These are phyloP conservation scores for Euura lappo DNA, from an alignment of 1,140 invertebrate species.

Conservation along the genomic window DNA sequence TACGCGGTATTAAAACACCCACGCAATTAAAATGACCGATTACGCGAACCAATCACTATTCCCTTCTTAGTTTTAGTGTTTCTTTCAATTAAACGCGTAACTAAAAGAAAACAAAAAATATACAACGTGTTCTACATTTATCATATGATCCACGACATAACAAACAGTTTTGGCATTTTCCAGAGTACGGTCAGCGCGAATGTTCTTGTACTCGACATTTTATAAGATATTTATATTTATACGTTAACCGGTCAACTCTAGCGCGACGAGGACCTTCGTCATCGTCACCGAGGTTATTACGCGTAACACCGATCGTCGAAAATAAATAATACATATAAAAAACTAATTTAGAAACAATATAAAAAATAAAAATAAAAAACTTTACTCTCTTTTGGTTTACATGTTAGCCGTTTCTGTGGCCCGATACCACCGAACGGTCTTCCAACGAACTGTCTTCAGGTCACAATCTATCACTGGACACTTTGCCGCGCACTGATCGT, in stretches of 20 bases:
- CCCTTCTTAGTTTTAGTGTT: neutral
- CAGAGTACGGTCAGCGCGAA: neutral
- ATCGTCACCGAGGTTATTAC: neutral
- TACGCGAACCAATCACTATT: no score
- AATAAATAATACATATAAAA: slow-evolving; percentile 2
- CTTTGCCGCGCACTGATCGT: slow-evolving; percentile 8
- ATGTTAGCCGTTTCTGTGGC: slow-evolving; percentile 18
- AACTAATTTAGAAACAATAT: neutral
- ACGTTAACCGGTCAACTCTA: no score
- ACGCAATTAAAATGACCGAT: no score
- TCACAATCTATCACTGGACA: slow-evolving; percentile 15
- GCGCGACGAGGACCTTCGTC: no score
- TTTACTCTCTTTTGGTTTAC: slow-evolving; percentile 19
- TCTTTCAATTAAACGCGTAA: slow-evolving; percentile 15
- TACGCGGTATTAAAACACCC: no score
- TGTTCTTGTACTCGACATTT: slow-evolving; percentile 1
- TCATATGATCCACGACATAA: slow-evolving; percentile 38
- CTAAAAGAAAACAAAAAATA: slow-evolving; percentile 38
- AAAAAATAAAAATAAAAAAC: slow-evolving; percentile 13
- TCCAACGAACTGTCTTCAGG: slow-evolving; percentile 10
- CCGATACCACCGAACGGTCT: neutral
- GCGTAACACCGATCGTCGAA: neutral
- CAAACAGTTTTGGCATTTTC: slow-evolving; percentile 15
- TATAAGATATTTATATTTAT: neutral
- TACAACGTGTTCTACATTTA: slow-evolving; percentile 51